Conservation (phyloP, 1,140 invertebrate genomes). For the Drosophila mayri region DNA sequence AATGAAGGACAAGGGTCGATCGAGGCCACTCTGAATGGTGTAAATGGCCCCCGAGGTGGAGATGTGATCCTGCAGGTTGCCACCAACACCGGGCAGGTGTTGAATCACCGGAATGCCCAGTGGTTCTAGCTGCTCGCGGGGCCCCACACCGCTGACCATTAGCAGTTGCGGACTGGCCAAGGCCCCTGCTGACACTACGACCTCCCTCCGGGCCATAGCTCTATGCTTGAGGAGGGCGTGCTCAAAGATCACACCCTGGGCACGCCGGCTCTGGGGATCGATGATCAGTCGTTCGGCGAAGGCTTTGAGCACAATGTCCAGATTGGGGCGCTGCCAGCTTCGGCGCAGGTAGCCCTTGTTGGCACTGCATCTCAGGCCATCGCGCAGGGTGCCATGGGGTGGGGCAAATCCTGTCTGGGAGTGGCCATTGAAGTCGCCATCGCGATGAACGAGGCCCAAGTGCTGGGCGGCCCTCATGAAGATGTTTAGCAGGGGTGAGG, state of each 20-base stretch:
- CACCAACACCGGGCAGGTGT: slow-evolving; percentile 90
- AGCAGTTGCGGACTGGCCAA: slow-evolving; percentile 91
- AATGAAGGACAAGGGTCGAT: slow-evolving; percentile 87
- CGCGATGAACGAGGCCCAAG: slow-evolving; percentile 85
- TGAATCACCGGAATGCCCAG: slow-evolving; percentile 86
- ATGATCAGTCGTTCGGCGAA: slow-evolving; percentile 89
- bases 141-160: slow-evolving; percentile 93
- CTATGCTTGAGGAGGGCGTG: slow-evolving; percentile 85
- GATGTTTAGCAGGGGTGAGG: slow-evolving; percentile 87
- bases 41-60: slow-evolving; percentile 88
- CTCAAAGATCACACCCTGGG: slow-evolving; percentile 88
- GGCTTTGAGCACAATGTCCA: slow-evolving; percentile 89
- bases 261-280: slow-evolving; percentile 86
- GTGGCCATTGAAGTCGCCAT: slow-evolving; percentile 91
- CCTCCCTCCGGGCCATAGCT: slow-evolving; percentile 88
- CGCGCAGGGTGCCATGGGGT: slow-evolving; percentile 91
- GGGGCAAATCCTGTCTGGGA: slow-evolving; percentile 90
- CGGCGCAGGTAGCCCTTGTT: slow-evolving; percentile 93
- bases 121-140: slow-evolving; percentile 85
- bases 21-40: slow-evolving; percentile 85
- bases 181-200: slow-evolving; percentile 90
- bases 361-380: slow-evolving; percentile 93
- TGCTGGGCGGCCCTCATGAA: slow-evolving; percentile 89
- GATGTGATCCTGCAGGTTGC: slow-evolving; percentile 92
- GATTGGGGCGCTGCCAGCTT: slow-evolving; percentile 89